Evolutionary conservation across 2,797 vertebrate species (phyloP), one percentile per base, ranked within the genome.

Genomic region (Sebastes steindachneri): DNA sequence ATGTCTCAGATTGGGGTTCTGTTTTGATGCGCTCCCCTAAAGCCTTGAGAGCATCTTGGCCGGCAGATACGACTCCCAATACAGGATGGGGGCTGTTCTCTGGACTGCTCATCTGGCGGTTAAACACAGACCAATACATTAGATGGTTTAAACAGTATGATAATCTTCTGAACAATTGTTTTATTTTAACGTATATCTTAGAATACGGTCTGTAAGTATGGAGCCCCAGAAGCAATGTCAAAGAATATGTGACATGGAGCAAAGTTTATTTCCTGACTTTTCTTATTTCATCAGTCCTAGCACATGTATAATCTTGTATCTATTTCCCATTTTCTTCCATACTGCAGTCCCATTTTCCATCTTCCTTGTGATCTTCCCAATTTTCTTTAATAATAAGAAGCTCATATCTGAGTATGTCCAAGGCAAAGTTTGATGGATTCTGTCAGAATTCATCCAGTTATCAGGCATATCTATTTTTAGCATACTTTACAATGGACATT

Each of bases 71-170:
- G 0, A 70, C 70, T 92, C 93, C 93, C 68, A 94, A 93, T 3
- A 96, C 93, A 48, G 97, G 96, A 0, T 96, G 96, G 6, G 97
- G 97, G 80, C 97, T 98, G 95, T 95, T 96, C 91, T 98, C 98
- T 9, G 98, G 97, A 92, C 97, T 99, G 96, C 96, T 99, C 96
- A 99, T 96, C 98, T 99, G 90, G 35, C 90, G 86, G 9, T n/a
- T 55, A 48, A 79, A 64, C 7, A 69, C 11, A 84, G 8, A 75
- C 4, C 74, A 51, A 63, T 25, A 51, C 17, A 70, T 59, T 4
- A 62, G 5, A 28, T 31, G 2, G 6, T 23, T 75, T 57, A 67
- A 21, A 28, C 7, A 37, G 8, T 28, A 28, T 37, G 9, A 58
- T 12, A 29, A 65, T 64, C 10, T 54, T 59, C 9, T 65, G 1